A percentile compares a stretch with the other conserved stretches of the same genome.
Evolutionary conservation across 2,888 invertebrate genomes (phyloP).

Genomic region (Dryobotodes eremita): DNA sequence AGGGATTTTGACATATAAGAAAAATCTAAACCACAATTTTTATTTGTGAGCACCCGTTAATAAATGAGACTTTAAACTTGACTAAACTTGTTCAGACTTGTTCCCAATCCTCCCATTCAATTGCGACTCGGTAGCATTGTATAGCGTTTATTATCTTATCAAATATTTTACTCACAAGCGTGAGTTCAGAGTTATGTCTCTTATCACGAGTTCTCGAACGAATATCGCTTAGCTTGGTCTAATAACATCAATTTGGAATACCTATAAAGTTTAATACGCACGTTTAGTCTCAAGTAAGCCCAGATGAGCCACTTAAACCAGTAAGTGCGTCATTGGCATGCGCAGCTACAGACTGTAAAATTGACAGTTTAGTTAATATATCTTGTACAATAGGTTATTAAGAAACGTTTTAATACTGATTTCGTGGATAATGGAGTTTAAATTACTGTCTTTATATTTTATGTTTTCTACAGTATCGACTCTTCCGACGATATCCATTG

Average conservation of each 20-base stretch:
- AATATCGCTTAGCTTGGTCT: conserved; percentile 33
- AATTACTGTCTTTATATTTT: conserved; percentile 44
- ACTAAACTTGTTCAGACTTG: conserved; percentile 41
- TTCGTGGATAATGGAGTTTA: conserved; percentile 15
- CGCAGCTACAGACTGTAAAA: conserved; percentile 29
- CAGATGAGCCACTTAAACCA: conserved; percentile 7
- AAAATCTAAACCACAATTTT: not conserved
- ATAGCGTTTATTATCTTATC: conserved; percentile 57
- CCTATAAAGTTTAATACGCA: conserved; percentile 44
- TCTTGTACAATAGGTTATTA: conserved; percentile 17
- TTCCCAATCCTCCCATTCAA: conserved; percentile 47
- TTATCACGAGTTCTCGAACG: conserved; percentile 59
- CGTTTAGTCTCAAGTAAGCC: conserved; percentile 23
- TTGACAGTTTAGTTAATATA: conserved; percentile 33
- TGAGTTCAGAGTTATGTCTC: conserved; percentile 45
- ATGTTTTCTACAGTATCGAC: not conserved
- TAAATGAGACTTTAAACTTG: conserved; percentile 43
- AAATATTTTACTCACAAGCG: conserved; percentile 48
- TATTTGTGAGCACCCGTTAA: conserved; percentile 7
- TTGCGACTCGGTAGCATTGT: conserved; percentile 52
- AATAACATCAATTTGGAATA: conserved; percentile 27
- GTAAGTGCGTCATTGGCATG: conserved; percentile 42
- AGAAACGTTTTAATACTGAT: conserved; percentile 18
- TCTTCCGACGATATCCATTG: not conserved
- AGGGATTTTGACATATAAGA: not conserved